Evolutionary conservation across 64 coral and sea anemone genomes (phyloP), one percentile per base, ranked within the genome.

Genomic region (Montipora sp.): DNA sequence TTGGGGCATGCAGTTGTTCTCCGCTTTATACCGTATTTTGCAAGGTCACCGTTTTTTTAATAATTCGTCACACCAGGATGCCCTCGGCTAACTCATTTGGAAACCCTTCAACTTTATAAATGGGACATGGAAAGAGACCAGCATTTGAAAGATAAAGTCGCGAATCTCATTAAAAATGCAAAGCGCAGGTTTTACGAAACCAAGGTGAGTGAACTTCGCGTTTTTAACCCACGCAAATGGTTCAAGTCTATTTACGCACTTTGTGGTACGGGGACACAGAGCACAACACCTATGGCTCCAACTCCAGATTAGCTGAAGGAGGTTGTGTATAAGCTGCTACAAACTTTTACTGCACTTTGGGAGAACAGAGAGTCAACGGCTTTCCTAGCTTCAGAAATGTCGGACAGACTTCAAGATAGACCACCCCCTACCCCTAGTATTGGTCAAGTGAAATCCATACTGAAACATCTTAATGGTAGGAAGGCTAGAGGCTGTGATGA

Each of bases 381-480:
- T 75, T 83, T 83, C 51, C 45, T 59, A 48, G 79, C 36, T n/a
- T 59, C n/a, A 66, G 87, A 89, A 51, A 51, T 51, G 5, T 59
- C 77, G 80, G 73, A 66, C 59, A 59, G 75, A 77, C 87, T 78
- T 9, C 73, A 89, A 89, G 75, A 89, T 66, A 89, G 75, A 79
- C 74, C 87, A 77, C 74, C 75, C 78, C 87, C 75, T 73, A 48
- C 44, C 15, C 89, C 77, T 69, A 90, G 66, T 73, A 90, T 90
- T 23, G 89, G 77, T 80, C 89, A 90, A 90, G 77, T 90, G 46
- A 79, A 89, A 78, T 13, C 75, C 27, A 36, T 36, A 36, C 27
- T 36, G 27, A 36, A 36, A 36, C 1, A 36, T 36, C 27, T 36
- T 36, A 49, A 48, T 36, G 58, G 11, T 78, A 16, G 78, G 78